Percentiles rank a stretch among this genome's conserved stretches.
Conservation (phyloP, 2,888 invertebrate genomes). For the Rhopalosiphum nymphaeae region DNA sequence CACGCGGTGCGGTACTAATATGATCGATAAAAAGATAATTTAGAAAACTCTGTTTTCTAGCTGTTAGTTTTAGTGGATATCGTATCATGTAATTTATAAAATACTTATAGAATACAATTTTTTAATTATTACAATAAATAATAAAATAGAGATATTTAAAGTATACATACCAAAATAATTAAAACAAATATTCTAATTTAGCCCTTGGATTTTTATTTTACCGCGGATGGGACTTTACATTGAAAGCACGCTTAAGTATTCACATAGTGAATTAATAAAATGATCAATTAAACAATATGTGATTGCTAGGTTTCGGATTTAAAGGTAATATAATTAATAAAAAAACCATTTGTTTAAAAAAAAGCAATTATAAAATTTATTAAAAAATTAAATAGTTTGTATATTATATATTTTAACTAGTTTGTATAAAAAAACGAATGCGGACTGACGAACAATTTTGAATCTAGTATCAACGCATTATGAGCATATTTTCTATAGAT, state of each 20-base stretch:
- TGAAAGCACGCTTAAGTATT: not conserved
- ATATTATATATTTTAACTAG: too few species aligned
- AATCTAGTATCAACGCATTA: too few species aligned
- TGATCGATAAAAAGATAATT: not conserved
- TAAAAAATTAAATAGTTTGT: too few species aligned
- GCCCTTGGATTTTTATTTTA: not conserved
- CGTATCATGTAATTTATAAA: not conserved
- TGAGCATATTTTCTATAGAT: too few species aligned
- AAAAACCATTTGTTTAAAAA: too few species aligned
- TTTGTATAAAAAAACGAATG: too few species aligned
- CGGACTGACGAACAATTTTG: too few species aligned
- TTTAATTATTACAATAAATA: not conserved
- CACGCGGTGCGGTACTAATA: not conserved
- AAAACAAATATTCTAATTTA: not conserved
- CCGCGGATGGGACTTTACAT: not conserved
- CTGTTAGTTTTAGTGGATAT: not conserved
- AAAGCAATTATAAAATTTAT: too few species aligned
- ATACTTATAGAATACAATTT: not conserved
- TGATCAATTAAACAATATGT: not conserved
- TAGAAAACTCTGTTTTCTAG: not conserved
- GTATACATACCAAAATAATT: not conserved
- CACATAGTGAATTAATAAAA: not conserved
- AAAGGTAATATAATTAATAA: too few species aligned
- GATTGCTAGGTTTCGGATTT: too few species aligned
- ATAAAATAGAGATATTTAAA: not conserved